These are phyloP conservation scores for Polia nebulosa DNA, from an alignment of 2,888 invertebrate genomes.

Conservation along the genomic window DNA sequence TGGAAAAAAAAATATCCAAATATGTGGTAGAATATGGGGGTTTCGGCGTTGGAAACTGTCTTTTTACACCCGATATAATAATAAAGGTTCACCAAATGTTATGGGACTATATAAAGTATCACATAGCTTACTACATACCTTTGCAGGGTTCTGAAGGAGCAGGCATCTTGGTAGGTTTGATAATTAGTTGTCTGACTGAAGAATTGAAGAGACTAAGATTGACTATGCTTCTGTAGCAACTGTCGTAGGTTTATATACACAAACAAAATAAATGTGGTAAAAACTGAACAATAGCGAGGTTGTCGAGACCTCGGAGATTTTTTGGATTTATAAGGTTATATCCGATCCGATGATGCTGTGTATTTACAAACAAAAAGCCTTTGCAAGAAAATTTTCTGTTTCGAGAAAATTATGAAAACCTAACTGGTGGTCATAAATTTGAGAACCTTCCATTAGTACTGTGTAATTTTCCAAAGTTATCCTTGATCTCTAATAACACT, in stretches of 20 bases:
- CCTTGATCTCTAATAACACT: too few relatives aligned
- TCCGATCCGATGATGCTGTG: conserved; percentile 9
- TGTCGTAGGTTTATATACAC: conserved; percentile 62
- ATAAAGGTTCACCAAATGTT: too few relatives aligned
- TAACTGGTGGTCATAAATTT: too few relatives aligned
- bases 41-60: too few relatives aligned
- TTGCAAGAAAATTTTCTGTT: not conserved
- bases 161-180: conserved; percentile 83
- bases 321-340: conserved; percentile 54
- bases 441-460: too few relatives aligned
- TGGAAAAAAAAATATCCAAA: too few relatives aligned
- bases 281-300: conserved; percentile 76
- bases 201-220: conserved; percentile 31
- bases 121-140: conserved; percentile 86
- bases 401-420: not conserved
- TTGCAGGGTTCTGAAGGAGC: conserved; percentile 91
- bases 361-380: not conserved
- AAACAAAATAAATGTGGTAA: conserved; percentile 67
- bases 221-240: conserved; percentile 60
- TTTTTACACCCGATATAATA: too few relatives aligned
- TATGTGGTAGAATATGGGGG: too few relatives aligned
- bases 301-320: conserved; percentile 71
- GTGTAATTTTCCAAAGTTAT: too few relatives aligned
- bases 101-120: too few relatives aligned
- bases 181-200: conserved; percentile 25